Evolutionary conservation across 2,797 vertebrate species (phyloP), one percentile per base, ranked within the genome.

Genomic region (Poeciliopsis paucimaculata): DNA sequence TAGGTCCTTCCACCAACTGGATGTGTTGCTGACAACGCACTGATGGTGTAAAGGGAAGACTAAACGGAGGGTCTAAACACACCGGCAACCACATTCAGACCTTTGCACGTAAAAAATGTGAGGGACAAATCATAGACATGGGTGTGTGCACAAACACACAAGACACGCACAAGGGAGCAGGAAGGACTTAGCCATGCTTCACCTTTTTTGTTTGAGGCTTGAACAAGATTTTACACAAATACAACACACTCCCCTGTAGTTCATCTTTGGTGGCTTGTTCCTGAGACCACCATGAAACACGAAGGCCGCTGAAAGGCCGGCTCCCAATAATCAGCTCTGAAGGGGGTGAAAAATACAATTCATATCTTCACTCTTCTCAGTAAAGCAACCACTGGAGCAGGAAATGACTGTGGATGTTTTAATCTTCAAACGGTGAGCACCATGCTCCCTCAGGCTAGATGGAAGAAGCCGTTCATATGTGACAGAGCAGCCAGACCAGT

Each of bases 161-260:
- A 92, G 81, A 86, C 53, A 90, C 89, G 93, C 79, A 92, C 76
- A 93, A 89, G 87, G 88, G 95, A 95, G 96, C 93, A 98, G 97
- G 95, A 98, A 96, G 95, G 97, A 98, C 95, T 96, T 97, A 98
- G 96, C 96, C 96, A 98, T 97, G 97, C 98, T 97, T 98, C 96
- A 96, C 96, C 96, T 97, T 98, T 97, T 76, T 97, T 98, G 96
- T 97, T 95, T 95, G 90, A 91, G 92, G 91, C 93, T 91, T 94
- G 97, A 97, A 99, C 97, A 99, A 99, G 97, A 95, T 95, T 95
- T 96, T 96, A 95, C 95, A 95, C 95, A 96, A 97, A 95, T 96
- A 97, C 96, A 94, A 97, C 97, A 96, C 96, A 87, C 93, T 94
- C 89, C 96, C 95, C 91, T 93, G 95, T 94, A 95, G 95, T 96